Evolutionary conservation across 2,888 invertebrate species (phyloP).

Genomic region (Drosophila hamatofila): DNA sequence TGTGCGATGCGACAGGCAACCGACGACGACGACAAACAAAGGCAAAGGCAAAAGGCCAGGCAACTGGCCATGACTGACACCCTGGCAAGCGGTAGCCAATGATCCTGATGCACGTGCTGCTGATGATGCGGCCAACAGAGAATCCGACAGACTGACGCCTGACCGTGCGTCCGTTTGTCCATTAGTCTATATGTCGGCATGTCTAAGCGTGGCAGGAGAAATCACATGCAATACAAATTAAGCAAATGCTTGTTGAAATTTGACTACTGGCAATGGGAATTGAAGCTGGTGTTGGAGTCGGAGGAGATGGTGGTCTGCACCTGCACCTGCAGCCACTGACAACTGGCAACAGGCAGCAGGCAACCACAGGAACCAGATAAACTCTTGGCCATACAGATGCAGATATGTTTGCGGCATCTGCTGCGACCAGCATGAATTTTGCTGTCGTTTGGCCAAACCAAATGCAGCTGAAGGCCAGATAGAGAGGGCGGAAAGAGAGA

Average conservation of each 20-base stretch:
- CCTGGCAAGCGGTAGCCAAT: constrained; percentile 19
- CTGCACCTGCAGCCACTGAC: constrained; percentile 39
- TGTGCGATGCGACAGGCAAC: constrained; percentile 3
- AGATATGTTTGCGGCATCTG: constrained; percentile 40
- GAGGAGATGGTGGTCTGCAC: constrained; percentile 20
- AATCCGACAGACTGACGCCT: constrained; percentile 44
- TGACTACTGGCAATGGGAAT: constrained; percentile 16
- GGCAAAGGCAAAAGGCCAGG: constrained; percentile 51
- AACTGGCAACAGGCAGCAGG: constrained; percentile 7
- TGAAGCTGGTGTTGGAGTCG: neutral
- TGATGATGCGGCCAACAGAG: constrained; percentile 26
- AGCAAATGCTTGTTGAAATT: constrained; percentile 41
- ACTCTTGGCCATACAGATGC: constrained; percentile 7
- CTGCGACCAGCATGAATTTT: constrained; percentile 45
- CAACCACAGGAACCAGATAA: constrained; percentile 33
- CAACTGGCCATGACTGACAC: constrained; percentile 42
- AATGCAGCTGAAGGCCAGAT: constrained; percentile 2
- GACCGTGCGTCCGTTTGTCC: neutral
- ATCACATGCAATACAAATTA: constrained; percentile 39
- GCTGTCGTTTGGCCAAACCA: constrained; percentile 17
- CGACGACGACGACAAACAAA: constrained; percentile 39
- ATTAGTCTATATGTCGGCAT: constrained; percentile 2
- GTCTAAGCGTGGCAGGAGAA: constrained; percentile 11
- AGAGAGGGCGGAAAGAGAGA: neutral
- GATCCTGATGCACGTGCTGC: constrained; percentile 13